phyloP scores from a whole-genome alignment of 2,888 invertebrate genomes.

The Panzeria rudis region DNA sequence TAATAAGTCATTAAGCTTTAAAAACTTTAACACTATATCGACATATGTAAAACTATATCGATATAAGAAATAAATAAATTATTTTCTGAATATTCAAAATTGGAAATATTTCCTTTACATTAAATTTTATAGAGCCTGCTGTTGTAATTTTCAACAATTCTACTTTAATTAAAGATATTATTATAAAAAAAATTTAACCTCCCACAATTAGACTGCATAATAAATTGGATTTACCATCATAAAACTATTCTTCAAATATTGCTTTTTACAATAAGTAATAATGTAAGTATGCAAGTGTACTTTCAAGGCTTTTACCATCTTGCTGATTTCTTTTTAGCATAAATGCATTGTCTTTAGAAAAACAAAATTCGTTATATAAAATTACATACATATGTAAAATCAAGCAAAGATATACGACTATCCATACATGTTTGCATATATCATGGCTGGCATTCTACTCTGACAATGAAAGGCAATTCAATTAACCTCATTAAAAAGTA shows the following conservation, averaged over 20 bases:
- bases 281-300: not conserved
- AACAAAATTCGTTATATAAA: not conserved
- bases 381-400: not conserved
- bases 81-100: too few species aligned
- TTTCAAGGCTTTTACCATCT: conserved; percentile 31
- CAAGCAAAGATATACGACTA: not conserved
- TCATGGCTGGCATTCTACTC: conserved; percentile 40
- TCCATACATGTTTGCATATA: conserved; percentile 12
- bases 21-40: too few species aligned
- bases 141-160: not conserved
- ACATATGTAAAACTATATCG: too few species aligned
- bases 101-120: too few species aligned
- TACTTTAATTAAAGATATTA: not conserved
- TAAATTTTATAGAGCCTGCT: too few species aligned
- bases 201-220: not conserved
- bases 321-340: conserved; percentile 18
- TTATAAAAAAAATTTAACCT: not conserved
- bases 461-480: conserved; percentile 72
- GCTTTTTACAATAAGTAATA: not conserved
- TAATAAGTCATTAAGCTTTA: too few species aligned
- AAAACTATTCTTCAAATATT: conserved; percentile 40
- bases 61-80: too few species aligned
- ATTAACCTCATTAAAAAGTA: conserved; percentile 76
- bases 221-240: conserved; percentile 39
- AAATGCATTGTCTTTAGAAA: conserved; percentile 50